Conservation (phyloP, 1,140 invertebrate species). For the Lithobius niger region DNA sequence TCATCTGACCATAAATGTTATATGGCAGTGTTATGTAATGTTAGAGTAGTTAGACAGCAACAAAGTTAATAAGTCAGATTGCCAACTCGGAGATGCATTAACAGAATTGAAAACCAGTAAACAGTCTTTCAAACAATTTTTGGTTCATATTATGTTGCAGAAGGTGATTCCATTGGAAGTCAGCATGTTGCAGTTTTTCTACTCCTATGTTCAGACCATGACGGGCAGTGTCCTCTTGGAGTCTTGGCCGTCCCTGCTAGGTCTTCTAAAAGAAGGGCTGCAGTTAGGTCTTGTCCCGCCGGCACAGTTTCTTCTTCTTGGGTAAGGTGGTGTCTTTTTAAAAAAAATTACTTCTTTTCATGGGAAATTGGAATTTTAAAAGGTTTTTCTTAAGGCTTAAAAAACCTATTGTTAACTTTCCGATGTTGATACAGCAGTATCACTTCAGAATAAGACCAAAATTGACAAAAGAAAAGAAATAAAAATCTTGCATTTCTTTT, state of each 20-base stretch:
- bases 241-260: slow-evolving; percentile 61
- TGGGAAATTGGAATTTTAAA: too few relatives aligned
- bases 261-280: slow-evolving; percentile 60
- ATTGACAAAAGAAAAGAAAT: too few relatives aligned
- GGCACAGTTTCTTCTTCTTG: slow-evolving; percentile 65
- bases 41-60: not conserved
- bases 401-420: too few relatives aligned
- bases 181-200: slow-evolving; percentile 47
- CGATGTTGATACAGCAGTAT: too few relatives aligned
- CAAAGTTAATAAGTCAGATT: not conserved
- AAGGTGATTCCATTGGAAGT: slow-evolving; percentile 41
- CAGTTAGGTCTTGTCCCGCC: slow-evolving; percentile 48
- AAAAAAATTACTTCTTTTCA: too few relatives aligned
- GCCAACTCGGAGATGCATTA: not conserved
- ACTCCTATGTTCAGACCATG: slow-evolving; percentile 54
- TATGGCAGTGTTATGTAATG: not conserved
- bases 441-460: too few relatives aligned
- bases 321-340: too few relatives aligned
- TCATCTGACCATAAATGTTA: not conserved
- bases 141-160: slow-evolving; percentile 14
- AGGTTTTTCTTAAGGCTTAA: too few relatives aligned
- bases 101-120: not conserved
- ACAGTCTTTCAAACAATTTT: not conserved
- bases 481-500: too few relatives aligned
- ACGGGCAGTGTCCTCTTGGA: slow-evolving; percentile 54